Evolutionary conservation across 2,888 invertebrate species (phyloP).

Genomic region (Eupithecia inturbata): DNA sequence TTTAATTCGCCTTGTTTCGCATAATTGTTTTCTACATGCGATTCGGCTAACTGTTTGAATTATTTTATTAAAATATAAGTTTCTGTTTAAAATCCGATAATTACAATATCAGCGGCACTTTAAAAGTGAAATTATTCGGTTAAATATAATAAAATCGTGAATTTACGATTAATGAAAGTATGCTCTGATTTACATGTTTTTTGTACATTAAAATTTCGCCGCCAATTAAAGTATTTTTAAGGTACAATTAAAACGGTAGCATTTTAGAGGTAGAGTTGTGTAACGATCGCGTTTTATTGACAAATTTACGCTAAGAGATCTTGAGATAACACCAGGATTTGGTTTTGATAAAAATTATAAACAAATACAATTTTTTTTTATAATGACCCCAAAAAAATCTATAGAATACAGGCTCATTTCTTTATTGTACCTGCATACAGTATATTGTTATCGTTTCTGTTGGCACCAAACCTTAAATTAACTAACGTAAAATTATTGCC

Average conservation of each 20-base stretch:
- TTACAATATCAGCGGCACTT: constrained; percentile 55
- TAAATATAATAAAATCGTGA: constrained; percentile 58
- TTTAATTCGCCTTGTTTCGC: constrained; percentile 41
- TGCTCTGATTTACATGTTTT: constrained; percentile 63
- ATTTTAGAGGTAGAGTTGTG: constrained; percentile 56
- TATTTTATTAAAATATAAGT: constrained; percentile 33
- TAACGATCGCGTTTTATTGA: constrained; percentile 46
- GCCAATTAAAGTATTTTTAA: constrained; percentile 62
- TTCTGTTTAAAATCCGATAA: constrained; percentile 45
- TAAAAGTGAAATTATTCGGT: constrained; percentile 41
- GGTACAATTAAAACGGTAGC: constrained; percentile 74
- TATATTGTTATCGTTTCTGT: too few species aligned
- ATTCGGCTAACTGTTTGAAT: constrained; percentile 42
- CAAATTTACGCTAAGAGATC: constrained; percentile 34
- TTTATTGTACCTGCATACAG: too few species aligned
- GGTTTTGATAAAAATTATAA: constrained; percentile 13
- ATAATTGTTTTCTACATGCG: constrained; percentile 44
- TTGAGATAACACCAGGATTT: constrained; percentile 24
- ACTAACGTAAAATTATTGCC: not conserved
- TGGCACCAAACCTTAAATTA: not conserved
- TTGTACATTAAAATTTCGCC: constrained; percentile 48
- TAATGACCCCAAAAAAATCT: too few species aligned
- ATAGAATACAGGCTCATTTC: too few species aligned
- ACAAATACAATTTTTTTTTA: not conserved
- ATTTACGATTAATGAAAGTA: constrained; percentile 64